Percentiles rank a stretch among this genome's conserved stretches.
phyloP scores from a whole-genome alignment of 1,140 invertebrate species.

The Calycopis cecrops region DNA sequence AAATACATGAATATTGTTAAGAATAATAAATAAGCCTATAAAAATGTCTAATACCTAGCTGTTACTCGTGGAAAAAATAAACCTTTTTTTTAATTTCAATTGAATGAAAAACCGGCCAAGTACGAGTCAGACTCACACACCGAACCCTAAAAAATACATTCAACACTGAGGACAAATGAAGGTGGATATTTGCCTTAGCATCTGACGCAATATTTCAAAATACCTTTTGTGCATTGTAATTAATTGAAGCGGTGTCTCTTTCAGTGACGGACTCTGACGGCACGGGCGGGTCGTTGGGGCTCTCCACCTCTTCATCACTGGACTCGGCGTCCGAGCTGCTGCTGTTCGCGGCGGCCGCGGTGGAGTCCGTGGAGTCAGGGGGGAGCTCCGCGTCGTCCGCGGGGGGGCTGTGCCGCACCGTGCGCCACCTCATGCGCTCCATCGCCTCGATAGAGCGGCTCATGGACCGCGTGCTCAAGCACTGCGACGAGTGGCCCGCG shows the following conservation, averaged over 20 bases:
- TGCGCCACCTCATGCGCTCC: constrained; percentile 48
- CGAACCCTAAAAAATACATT: no score
- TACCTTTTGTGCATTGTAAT: background rate
- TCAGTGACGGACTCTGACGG: constrained; percentile 37
- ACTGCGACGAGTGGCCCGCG: constrained; percentile 45
- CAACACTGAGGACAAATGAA: no score
- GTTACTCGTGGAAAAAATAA: no score
- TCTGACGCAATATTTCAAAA: no score
- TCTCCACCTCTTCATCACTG: constrained; percentile 42
- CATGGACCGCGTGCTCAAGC: constrained; percentile 52
- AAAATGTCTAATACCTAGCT: no score
- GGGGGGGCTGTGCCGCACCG: constrained; percentile 47
- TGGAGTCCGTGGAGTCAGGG: constrained; percentile 39
- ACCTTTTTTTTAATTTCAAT: no score
- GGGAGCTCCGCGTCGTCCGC: constrained; percentile 29
- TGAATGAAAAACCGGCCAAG: no score
- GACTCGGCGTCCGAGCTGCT: constrained; percentile 52
- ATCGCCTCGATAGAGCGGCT: constrained; percentile 56
- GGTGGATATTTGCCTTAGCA: no score
- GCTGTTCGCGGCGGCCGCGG: constrained; percentile 30
- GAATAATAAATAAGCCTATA: no score
- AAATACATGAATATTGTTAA: no score
- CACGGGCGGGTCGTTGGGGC: constrained; percentile 33
- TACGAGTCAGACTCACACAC: no score
- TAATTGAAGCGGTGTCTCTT: background rate